Conservation (phyloP, 2,888 invertebrate species). For the Zele albiditarsus region DNA sequence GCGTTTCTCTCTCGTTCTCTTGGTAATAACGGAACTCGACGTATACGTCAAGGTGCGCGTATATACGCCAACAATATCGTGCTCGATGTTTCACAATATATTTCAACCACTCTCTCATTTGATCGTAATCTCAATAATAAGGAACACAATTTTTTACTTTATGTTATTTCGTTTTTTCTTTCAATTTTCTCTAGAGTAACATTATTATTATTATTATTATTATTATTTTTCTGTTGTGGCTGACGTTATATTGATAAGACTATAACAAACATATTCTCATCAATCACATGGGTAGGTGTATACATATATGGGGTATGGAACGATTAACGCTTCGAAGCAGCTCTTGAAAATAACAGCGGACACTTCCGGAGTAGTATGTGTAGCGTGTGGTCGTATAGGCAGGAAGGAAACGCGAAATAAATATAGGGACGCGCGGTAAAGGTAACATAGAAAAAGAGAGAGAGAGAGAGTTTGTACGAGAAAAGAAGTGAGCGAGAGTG, state of each 20-base stretch:
- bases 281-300: conserved; percentile 8
- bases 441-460: conserved; percentile 49
- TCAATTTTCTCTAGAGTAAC: neutral
- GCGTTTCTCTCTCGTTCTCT: conserved; percentile 34
- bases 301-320: conserved; percentile 39
- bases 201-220: neutral
- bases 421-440: conserved; percentile 64
- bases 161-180: neutral
- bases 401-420: conserved; percentile 73
- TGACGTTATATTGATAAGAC: conserved; percentile 5
- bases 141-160: neutral
- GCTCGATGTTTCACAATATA: conserved; percentile 26
- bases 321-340: conserved; percentile 53
- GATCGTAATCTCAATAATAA: conserved; percentile 9
- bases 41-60: conserved; percentile 10
- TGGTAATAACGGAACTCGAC: conserved; percentile 27
- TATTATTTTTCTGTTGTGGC: neutral
- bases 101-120: conserved; percentile 30
- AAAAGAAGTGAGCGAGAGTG: conserved; percentile 28
- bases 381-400: conserved; percentile 53
- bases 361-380: conserved; percentile 52
- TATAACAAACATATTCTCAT: neutral
- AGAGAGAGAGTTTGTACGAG: conserved; percentile 31
- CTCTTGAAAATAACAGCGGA: conserved; percentile 49
- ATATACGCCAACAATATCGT: neutral